phyloP scores from a whole-genome alignment of 2,113 vertebrate genomes.

The Orientallactaga bullata region DNA sequence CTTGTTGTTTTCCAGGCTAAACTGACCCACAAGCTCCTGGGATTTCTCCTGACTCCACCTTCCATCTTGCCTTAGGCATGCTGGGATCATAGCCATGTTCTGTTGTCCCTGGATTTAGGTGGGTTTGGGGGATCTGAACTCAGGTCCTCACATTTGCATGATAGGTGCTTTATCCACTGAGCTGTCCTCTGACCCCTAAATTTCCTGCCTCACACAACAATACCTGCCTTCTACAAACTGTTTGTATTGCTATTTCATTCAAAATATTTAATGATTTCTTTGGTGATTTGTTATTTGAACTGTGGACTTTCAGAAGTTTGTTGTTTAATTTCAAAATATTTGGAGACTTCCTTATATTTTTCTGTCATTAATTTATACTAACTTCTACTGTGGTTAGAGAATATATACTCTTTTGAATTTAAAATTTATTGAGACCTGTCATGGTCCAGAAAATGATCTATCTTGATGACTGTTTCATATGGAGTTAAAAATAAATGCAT shows the following conservation, averaged over 20 bases:
- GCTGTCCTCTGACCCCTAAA: background rate
- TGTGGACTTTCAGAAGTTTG: slow-evolving; percentile 10
- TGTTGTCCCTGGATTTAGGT: too few relatives aligned
- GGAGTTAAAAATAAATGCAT: slow-evolving; percentile 54
- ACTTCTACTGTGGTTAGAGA: slow-evolving; percentile 37
- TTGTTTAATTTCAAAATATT: slow-evolving; percentile 61
- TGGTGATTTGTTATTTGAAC: slow-evolving; percentile 31
- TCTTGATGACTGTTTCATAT: slow-evolving; percentile 32
- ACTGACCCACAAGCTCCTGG: too few relatives aligned
- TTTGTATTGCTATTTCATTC: slow-evolving; percentile 37
- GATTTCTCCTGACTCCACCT: too few relatives aligned
- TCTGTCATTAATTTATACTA: slow-evolving; percentile 53
- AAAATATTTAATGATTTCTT: slow-evolving; percentile 46
- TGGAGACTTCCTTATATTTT: slow-evolving; percentile 37
- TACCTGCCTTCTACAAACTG: background rate
- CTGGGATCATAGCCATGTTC: too few relatives aligned
- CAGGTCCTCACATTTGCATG: too few relatives aligned
- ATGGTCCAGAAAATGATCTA: slow-evolving; percentile 19
- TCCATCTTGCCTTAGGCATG: too few relatives aligned
- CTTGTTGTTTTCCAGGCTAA: too few relatives aligned
- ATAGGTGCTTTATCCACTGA: too few relatives aligned
- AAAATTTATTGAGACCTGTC: slow-evolving; percentile 48
- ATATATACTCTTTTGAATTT: background rate
- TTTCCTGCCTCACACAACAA: background rate
- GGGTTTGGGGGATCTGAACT: too few relatives aligned